A percentile compares a stretch with the other conserved stretches of the same genome.
These are phyloP conservation scores for Gallirallus australis DNA, from an alignment of 2,797 vertebrate species.

Conservation along the genomic window DNA sequence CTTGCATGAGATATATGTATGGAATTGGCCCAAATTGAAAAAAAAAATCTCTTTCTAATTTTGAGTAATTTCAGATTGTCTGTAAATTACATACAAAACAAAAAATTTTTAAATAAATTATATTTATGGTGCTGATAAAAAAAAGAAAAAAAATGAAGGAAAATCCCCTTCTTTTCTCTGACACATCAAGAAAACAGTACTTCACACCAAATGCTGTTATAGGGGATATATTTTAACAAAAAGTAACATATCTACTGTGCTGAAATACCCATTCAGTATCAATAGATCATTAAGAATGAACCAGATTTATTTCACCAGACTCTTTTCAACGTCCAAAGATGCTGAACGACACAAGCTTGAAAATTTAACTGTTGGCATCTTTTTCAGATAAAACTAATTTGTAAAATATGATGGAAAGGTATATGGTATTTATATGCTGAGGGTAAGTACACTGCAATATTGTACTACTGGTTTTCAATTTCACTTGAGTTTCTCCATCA, in stretches of 20 bases:
- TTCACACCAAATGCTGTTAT: background rate
- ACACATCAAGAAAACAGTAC: background rate
- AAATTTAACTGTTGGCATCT: background rate
- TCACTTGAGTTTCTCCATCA: background rate
- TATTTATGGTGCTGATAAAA: background rate
- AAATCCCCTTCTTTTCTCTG: background rate
- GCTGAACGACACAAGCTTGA: background rate
- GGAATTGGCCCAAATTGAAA: background rate
- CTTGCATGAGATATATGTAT: background rate
- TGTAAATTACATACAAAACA: background rate
- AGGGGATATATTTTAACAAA: background rate
- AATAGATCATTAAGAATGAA: background rate
- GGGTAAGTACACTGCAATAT: background rate
- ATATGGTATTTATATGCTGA: background rate
- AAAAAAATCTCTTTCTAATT: background rate
- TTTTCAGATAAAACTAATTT: background rate
- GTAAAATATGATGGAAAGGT: background rate
- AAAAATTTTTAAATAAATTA: background rate
- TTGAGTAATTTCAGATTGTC: background rate
- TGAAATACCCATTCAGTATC: background rate
- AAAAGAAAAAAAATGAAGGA: background rate
- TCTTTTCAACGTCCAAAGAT: background rate
- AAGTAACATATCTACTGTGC: background rate
- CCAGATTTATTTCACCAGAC: background rate
- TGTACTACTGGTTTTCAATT: background rate